A percentile compares a stretch with the other conserved stretches of the same genome.
These are phyloP conservation scores for Andricus quercusramuli DNA, from an alignment of 2,888 invertebrate species.

Conservation along the genomic window DNA sequence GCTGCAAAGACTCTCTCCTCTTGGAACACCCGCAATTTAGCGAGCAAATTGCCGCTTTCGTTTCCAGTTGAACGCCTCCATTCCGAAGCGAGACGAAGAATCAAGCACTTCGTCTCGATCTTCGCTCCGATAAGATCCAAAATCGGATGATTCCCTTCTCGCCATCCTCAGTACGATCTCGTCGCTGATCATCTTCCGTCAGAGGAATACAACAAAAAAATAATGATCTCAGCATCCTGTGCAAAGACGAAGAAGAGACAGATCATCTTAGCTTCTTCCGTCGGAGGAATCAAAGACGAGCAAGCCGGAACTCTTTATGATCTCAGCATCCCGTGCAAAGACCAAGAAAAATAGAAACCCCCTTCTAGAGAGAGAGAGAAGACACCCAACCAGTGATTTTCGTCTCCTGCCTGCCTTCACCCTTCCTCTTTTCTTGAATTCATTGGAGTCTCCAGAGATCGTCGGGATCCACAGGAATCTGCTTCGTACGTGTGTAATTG, in stretches of 20 bases:
- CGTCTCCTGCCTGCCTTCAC: constrained; percentile 5
- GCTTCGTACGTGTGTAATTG: constrained; percentile 41
- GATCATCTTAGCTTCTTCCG: no score
- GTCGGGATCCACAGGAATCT: constrained; percentile 31
- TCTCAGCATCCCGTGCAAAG: constrained; percentile 39
- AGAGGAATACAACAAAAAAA: background rate
- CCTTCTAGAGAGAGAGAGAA: constrained; percentile 7
- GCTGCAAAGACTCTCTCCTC: constrained; percentile 75
- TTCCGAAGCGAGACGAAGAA: constrained; percentile 40
- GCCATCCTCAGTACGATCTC: constrained; percentile 37
- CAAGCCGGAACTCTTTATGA: constrained; percentile 41
- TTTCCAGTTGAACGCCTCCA: constrained; percentile 73
- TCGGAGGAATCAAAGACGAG: constrained; percentile 19
- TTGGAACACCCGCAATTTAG: constrained; percentile 76
- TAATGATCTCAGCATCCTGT: constrained; percentile 37
- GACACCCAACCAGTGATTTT: constrained; percentile 30
- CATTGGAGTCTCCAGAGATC: constrained; percentile 32
- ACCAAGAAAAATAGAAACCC: constrained; percentile 26
- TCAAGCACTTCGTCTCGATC: constrained; percentile 23
- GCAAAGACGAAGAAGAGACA: constrained; percentile 19
- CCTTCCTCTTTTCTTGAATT: constrained; percentile 30
- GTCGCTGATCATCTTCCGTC: constrained; percentile 19
- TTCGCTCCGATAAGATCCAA: constrained; percentile 10
- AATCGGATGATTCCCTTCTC: constrained; percentile 30
- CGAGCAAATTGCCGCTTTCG: constrained; percentile 76